Conservation (phyloP, 2,113 vertebrate genomes). For the Forbesichthys agassizii region DNA sequence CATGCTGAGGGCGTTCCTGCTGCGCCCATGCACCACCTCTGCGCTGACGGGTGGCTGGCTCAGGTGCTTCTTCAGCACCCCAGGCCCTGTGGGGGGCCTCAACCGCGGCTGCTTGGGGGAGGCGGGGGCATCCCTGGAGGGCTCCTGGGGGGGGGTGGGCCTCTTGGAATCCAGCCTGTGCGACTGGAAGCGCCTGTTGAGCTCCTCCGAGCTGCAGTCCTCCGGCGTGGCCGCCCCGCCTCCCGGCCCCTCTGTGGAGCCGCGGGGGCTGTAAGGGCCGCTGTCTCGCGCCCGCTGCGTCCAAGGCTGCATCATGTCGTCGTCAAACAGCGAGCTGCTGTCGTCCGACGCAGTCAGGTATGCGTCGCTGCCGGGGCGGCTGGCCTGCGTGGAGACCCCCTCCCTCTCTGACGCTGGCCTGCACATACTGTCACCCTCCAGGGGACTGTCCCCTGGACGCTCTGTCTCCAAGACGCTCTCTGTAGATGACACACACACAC, state of each 20-base stretch:
- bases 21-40: conserved; percentile 81
- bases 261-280: conserved; percentile 50
- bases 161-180: conserved; percentile 85
- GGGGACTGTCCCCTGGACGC: conserved; percentile 63
- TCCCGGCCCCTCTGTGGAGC: conserved; percentile 6
- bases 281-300: conserved; percentile 68
- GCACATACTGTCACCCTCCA: conserved; percentile 64
- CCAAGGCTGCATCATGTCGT: conserved; percentile 71
- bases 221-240: conserved; percentile 52
- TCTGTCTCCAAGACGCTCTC: conserved; percentile 79
- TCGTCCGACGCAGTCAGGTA: conserved; percentile 92
- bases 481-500: conserved; percentile 56
- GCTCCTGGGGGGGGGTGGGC: conserved; percentile 67
- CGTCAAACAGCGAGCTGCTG: conserved; percentile 90
- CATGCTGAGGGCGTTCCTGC: conserved; percentile 97
- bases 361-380: conserved; percentile 82
- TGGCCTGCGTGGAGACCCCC: conserved; percentile 39
- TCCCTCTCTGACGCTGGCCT: conserved; percentile 78
- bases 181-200: conserved; percentile 87
- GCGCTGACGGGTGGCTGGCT: conserved; percentile 90
- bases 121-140: conserved; percentile 61
- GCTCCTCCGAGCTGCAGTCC: conserved; percentile 86
- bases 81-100: conserved; percentile 79
- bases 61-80: conserved; percentile 86
- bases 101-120: conserved; percentile 80